A percentile compares a stretch with the other conserved stretches of the same genome.
Conservation (phyloP, 92 coral and sea anemone species). For the Palythoa grandis region DNA sequence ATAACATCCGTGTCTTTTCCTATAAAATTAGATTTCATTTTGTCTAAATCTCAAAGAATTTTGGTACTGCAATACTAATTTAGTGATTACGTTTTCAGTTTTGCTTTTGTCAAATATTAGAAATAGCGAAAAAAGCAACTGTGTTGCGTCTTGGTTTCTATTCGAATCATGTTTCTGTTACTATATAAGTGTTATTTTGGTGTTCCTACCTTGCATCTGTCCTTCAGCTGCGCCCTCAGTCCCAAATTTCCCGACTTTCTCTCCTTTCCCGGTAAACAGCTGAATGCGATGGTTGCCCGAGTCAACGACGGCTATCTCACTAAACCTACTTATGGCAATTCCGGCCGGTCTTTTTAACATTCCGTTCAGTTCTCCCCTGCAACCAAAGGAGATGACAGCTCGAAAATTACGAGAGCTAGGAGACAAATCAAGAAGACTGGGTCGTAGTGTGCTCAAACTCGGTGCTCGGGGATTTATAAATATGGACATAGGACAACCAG, state of each 20-base stretch:
- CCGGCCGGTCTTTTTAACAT: conserved; percentile 77
- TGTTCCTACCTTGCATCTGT: conserved; percentile 10
- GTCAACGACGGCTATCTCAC: conserved; percentile 80
- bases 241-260: conserved; percentile 50
- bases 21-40: no score
- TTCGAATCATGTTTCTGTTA: no score
- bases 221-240: conserved; percentile 40
- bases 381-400: conserved; percentile 60
- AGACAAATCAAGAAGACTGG: conserved; percentile 32
- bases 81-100: no score
- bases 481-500: conserved; percentile 66
- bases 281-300: conserved; percentile 73
- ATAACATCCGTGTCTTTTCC: no score
- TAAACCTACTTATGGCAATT: conserved; percentile 48
- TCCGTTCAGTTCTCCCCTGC: conserved; percentile 38
- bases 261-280: conserved; percentile 52
- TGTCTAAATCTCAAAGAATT: no score
- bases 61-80: no score
- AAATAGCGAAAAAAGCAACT: no score
- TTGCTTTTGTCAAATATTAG: no score
- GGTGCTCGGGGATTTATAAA: conserved; percentile 65
- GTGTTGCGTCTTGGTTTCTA: no score
- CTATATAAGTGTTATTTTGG: no score
- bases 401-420: conserved; percentile 46
- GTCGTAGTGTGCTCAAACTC: conserved; percentile 47